phyloP scores from a whole-genome alignment of 2,113 vertebrate species.

The Limnothrissa miodon region DNA sequence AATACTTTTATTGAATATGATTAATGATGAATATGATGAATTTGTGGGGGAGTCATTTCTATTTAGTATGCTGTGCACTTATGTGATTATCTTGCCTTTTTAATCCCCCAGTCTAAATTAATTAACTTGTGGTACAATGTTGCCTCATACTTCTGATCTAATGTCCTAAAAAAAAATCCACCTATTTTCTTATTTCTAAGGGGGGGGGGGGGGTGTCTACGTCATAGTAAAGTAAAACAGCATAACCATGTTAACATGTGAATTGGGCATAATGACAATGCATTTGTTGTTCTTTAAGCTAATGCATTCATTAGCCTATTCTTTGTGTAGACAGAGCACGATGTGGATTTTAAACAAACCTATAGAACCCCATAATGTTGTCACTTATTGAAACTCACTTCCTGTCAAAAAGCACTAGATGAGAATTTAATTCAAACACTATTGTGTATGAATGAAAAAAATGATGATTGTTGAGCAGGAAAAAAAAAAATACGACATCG shows the following conservation, averaged over 20 bases:
- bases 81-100: not conserved
- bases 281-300: not conserved
- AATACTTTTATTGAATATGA: too few relatives aligned
- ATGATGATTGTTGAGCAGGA: not conserved
- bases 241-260: not conserved
- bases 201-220: too few relatives aligned
- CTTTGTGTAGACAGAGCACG: not conserved
- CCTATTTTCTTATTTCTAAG: not conserved
- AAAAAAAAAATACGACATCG: not conserved
- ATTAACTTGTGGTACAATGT: not conserved
- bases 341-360: not conserved
- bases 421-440: not conserved
- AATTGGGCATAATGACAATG: not conserved
- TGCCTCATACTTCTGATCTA: not conserved
- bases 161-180: not conserved
- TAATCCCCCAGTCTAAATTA: not conserved
- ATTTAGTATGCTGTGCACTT: not conserved
- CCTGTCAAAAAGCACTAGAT: not conserved
- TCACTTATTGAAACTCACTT: not conserved
- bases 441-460: constrained; percentile 1
- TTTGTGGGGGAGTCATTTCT: too few relatives aligned
- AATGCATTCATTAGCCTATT: not conserved
- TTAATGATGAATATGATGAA: too few relatives aligned
- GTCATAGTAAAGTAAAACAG: not conserved
- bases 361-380: not conserved